Percentiles rank a stretch among this genome's conserved stretches.
phyloP scores from a whole-genome alignment of 2,888 invertebrate genomes.

The Lasioglossum lativentre region DNA sequence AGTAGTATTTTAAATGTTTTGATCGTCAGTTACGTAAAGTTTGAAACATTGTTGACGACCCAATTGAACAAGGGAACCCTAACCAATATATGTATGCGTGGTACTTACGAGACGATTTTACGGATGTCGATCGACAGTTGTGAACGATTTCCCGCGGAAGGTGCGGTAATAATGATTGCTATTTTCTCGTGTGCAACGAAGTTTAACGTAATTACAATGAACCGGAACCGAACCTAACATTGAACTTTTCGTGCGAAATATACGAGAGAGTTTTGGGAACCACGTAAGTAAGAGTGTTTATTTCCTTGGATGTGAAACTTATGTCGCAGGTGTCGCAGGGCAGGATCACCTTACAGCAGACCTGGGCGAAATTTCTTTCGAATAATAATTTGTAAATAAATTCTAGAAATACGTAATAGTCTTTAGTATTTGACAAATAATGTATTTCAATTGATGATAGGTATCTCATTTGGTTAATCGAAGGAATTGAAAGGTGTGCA shows the following conservation, averaged over 20 bases:
- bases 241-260: conserved; percentile 41
- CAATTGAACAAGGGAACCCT: not conserved
- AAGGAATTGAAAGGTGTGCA: no score
- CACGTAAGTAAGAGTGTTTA: not conserved
- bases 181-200: conserved; percentile 50
- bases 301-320: conserved; percentile 1
- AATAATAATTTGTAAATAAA: no score
- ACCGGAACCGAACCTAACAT: conserved; percentile 44
- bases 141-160: conserved; percentile 39
- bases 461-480: no score
- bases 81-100: not conserved
- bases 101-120: not conserved
- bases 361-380: no score
- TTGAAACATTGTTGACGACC: not conserved
- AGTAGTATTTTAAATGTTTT: not conserved
- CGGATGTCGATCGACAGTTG: not conserved
- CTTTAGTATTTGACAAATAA: no score
- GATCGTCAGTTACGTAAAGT: not conserved
- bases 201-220: conserved; percentile 44
- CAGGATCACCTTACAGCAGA: not conserved
- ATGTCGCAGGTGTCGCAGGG: not conserved
- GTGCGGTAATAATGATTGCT: conserved; percentile 56
- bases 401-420: no score
- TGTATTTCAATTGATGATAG: no score
- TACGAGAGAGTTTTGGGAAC: not conserved